These are phyloP conservation scores for Miltochrista miniata DNA, from an alignment of 2,888 invertebrate species.

Conservation along the genomic window DNA sequence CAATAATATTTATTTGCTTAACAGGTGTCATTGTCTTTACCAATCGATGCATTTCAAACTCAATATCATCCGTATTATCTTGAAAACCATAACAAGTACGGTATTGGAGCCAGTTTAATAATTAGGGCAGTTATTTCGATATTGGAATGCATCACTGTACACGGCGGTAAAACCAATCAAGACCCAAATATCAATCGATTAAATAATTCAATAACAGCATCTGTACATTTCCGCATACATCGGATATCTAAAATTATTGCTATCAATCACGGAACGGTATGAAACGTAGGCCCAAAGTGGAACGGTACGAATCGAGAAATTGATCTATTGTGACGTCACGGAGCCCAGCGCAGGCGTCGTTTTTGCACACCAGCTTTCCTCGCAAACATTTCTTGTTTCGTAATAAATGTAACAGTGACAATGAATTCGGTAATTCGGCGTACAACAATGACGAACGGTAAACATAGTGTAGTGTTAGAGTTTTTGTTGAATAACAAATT, in stretches of 20 bases:
- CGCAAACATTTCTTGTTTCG: slow-evolving; percentile 46
- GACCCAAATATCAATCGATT: slow-evolving; percentile 22
- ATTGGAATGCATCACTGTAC: background rate
- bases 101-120: too few relatives aligned
- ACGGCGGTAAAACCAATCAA: slow-evolving; percentile 11
- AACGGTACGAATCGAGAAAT: slow-evolving; percentile 46
- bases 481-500: slow-evolving; percentile 11
- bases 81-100: too few relatives aligned
- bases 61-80: too few relatives aligned
- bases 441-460: slow-evolving; percentile 20
- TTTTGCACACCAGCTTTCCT: slow-evolving; percentile 54
- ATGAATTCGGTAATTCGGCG: slow-evolving; percentile 37
- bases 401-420: slow-evolving; percentile 51
- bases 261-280: slow-evolving; percentile 23
- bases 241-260: slow-evolving; percentile 24
- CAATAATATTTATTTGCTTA: too few relatives aligned
- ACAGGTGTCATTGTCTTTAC: too few relatives aligned
- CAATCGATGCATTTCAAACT: too few relatives aligned
- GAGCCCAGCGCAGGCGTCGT: slow-evolving; percentile 24
- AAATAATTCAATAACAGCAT: slow-evolving; percentile 28
- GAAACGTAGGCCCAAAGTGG: slow-evolving; percentile 31
- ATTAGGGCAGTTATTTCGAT: background rate
- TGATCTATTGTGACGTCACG: slow-evolving; percentile 44
- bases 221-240: slow-evolving; percentile 27
- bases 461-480: slow-evolving; percentile 7